Evolutionary conservation across 2,888 invertebrate genomes (phyloP).

Genomic region (Dryocosmus kuriphilus): DNA sequence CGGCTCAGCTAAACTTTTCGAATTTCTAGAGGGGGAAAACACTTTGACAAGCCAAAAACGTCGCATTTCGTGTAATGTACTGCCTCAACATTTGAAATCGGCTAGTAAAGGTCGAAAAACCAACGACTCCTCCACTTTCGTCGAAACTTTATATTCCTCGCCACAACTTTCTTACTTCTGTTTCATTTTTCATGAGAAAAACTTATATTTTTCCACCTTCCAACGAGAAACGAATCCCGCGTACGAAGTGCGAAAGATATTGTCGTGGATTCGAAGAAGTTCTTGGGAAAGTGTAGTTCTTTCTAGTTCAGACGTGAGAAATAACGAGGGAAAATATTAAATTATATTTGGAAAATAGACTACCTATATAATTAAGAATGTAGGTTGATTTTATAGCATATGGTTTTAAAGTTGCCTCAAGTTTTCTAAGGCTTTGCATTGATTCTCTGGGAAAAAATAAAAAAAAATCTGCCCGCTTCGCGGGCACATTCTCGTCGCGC

Average conservation of each 20-base stretch:
- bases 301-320: background rate
- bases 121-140: background rate
- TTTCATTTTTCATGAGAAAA: constrained; percentile 36
- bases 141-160: constrained; percentile 28
- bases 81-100: constrained; percentile 10
- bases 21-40: background rate
- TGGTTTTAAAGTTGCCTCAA: no score
- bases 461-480: no score
- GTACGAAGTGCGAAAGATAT: constrained; percentile 22
- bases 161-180: constrained; percentile 33
- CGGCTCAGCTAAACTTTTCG: background rate
- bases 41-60: background rate
- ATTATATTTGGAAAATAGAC: background rate
- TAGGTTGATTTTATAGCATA: no score
- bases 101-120: constrained; percentile 11
- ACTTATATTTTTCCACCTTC: constrained; percentile 37
- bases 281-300: constrained; percentile 4
- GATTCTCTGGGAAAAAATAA: no score
- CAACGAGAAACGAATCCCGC: constrained; percentile 23
- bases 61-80: background rate
- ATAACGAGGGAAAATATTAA: constrained; percentile 7
- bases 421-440: no score
- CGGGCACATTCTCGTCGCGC: no score
- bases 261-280: background rate
- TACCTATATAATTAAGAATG: background rate